phyloP scores from a whole-genome alignment of 2,888 invertebrate species.

The Synergus itoensis region DNA sequence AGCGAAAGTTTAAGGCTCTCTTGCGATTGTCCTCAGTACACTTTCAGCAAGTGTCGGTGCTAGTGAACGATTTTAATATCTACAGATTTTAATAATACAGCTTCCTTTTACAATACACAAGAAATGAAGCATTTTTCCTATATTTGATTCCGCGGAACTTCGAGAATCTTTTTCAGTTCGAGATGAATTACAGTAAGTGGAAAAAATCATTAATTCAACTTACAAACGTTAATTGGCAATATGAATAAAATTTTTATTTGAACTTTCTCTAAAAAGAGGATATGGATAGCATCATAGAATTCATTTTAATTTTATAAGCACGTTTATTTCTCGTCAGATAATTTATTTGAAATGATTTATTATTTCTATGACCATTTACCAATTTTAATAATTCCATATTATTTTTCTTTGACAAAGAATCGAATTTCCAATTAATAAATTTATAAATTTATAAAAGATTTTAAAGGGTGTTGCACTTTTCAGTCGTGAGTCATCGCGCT shows the following conservation, averaged over 20 bases:
- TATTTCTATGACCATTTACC: not conserved
- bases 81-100: not conserved
- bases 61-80: not conserved
- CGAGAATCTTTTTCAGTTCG: not conserved
- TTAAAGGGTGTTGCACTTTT: not conserved
- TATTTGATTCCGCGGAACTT: not conserved
- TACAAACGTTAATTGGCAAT: not conserved
- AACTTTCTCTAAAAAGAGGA: not conserved
- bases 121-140: not conserved
- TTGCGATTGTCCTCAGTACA: constrained; percentile 7
- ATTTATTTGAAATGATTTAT: too few species aligned
- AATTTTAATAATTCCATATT: not conserved
- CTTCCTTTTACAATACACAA: not conserved
- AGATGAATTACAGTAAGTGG: not conserved
- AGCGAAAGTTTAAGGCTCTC: constrained; percentile 5
- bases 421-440: not conserved
- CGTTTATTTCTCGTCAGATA: too few species aligned
- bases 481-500: not conserved
- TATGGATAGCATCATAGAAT: too few species aligned
- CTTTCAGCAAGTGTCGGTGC: not conserved
- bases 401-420: not conserved
- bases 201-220: not conserved
- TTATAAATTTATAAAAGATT: not conserved
- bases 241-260: not conserved
- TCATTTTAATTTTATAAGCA: too few species aligned